These are phyloP conservation scores for Cathartes aura DNA, from an alignment of 2,113 vertebrate genomes.

Conservation along the genomic window DNA sequence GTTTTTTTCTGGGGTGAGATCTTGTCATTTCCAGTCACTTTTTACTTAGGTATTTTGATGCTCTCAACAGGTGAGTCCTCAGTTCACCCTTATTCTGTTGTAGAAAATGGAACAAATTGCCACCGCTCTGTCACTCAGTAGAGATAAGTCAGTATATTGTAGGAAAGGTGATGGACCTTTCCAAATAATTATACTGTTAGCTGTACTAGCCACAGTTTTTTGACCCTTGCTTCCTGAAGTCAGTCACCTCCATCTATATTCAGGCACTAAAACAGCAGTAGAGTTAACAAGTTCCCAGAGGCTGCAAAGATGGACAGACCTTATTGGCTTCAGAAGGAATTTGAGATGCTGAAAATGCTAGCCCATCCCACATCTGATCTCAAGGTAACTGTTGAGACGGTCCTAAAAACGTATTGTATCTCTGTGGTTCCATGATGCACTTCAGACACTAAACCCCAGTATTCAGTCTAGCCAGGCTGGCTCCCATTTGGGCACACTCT, in stretches of 20 bases:
- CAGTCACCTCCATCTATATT: neutral
- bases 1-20: neutral
- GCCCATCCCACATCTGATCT: neutral
- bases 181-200: neutral
- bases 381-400: neutral
- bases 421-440: neutral
- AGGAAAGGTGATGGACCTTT: neutral
- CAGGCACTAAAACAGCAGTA: neutral
- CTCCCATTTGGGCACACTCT: neutral
- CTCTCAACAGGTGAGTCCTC: neutral
- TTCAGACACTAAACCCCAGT: neutral
- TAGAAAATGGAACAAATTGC: neutral
- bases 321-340: neutral
- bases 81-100: neutral
- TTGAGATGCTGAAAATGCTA: neutral
- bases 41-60: neutral
- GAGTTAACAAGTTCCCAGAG: neutral
- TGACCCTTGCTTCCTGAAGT: neutral
- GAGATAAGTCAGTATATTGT: neutral
- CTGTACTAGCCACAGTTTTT: neutral
- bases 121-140: neutral
- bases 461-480: neutral
- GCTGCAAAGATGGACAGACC: neutral
- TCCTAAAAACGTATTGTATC: neutral
- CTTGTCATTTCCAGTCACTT: neutral